phyloP scores from a whole-genome alignment of 2,888 invertebrate species.

The Epistrophe grossulariae region DNA sequence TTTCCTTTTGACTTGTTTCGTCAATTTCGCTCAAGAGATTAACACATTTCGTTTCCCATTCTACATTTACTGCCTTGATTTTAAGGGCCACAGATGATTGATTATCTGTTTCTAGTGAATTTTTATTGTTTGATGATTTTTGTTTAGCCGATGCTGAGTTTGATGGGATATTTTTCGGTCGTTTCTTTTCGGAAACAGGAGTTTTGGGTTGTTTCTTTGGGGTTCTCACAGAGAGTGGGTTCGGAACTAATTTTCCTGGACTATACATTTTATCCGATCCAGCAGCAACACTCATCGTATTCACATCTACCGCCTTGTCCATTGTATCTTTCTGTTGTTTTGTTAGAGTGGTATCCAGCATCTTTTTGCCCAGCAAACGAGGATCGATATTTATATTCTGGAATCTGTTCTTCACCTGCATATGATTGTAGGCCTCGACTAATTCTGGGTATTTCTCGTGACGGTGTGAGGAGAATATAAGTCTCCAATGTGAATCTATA shows the following conservation, averaged over 20 bases:
- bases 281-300: background rate
- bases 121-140: constrained; percentile 33
- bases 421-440: constrained; percentile 78
- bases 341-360: constrained; percentile 73
- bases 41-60: constrained; percentile 76
- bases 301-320: constrained; percentile 50
- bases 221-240: constrained; percentile 45
- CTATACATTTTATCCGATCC: constrained; percentile 4
- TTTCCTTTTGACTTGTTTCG: constrained; percentile 15
- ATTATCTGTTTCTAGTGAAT: background rate
- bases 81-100: constrained; percentile 54
- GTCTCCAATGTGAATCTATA: constrained; percentile 85
- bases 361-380: constrained; percentile 77
- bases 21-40: constrained; percentile 78
- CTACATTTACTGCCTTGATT: constrained; percentile 71
- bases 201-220: constrained; percentile 35
- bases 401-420: constrained; percentile 79
- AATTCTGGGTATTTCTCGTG: constrained; percentile 81
- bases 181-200: constrained; percentile 44
- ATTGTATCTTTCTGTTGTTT: constrained; percentile 77
- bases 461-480: constrained; percentile 84
- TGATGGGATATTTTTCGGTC: constrained; percentile 31
- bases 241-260: constrained; percentile 45
- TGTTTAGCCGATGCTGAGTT: constrained; percentile 39
- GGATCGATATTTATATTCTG: constrained; percentile 79